Conservation (phyloP, 2,888 invertebrate genomes). For the Falcaria lacertinaria region DNA sequence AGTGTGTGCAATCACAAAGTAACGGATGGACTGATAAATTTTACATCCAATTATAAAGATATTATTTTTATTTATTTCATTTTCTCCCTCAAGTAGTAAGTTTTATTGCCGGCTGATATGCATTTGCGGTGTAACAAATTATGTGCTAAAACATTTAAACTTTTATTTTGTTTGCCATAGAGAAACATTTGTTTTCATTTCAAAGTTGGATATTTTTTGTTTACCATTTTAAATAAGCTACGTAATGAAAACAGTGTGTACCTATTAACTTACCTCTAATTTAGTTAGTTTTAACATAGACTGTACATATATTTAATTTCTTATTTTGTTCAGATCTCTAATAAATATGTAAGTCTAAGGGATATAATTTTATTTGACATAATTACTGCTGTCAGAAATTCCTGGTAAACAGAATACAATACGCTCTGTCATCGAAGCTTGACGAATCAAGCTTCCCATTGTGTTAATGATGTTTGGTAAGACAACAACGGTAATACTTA, state of each 20-base stretch:
- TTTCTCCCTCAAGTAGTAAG: constrained; percentile 22
- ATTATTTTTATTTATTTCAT: constrained; percentile 35
- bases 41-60: constrained; percentile 50
- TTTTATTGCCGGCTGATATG: constrained; percentile 36
- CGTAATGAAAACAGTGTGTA: constrained; percentile 71
- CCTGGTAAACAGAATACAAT: no score
- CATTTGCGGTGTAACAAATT: constrained; percentile 43
- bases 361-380: constrained; percentile 16
- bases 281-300: constrained; percentile 80
- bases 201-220: constrained; percentile 32
- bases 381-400: no score
- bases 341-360: constrained; percentile 79
- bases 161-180: constrained; percentile 57
- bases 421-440: no score
- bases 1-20: constrained; percentile 63
- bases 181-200: constrained; percentile 29
- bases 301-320: constrained; percentile 81
- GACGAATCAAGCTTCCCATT: no score
- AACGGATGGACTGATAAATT: constrained; percentile 71
- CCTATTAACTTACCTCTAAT: constrained; percentile 78
- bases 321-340: constrained; percentile 81
- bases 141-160: constrained; percentile 30
- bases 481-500: no score
- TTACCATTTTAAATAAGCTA: constrained; percentile 56
- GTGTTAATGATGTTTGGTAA: no score